Conservation (phyloP, 2,797 vertebrate species). For the Gymnothorax javanicus region DNA sequence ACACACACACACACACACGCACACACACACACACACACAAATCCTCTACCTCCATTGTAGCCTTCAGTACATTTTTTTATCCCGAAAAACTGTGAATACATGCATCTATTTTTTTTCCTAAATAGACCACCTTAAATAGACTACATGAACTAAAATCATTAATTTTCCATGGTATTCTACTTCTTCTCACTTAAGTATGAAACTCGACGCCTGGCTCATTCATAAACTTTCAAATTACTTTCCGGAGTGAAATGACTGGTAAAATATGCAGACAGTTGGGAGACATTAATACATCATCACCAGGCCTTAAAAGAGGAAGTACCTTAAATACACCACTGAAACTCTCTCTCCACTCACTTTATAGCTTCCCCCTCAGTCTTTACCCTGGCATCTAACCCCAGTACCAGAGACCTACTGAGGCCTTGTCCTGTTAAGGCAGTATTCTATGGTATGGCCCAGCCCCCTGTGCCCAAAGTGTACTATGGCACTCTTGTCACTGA, state of each 20-base stretch:
- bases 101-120: slow-evolving; percentile 37
- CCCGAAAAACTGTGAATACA: slow-evolving; percentile 23
- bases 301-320: slow-evolving; percentile 27
- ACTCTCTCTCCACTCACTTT: slow-evolving; percentile 19
- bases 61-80: slow-evolving; percentile 11
- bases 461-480: not conserved
- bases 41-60: not conserved
- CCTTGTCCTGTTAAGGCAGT: not conserved
- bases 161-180: slow-evolving; percentile 39
- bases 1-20: not conserved
- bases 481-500: not conserved
- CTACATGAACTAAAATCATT: slow-evolving; percentile 20
- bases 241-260: slow-evolving; percentile 12
- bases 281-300: slow-evolving; percentile 53
- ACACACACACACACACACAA: not conserved
- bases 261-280: slow-evolving; percentile 52
- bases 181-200: slow-evolving; percentile 36
- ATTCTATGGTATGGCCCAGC: not conserved
- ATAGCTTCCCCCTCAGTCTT: not conserved
- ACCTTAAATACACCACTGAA: slow-evolving; percentile 56
- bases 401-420: not conserved
- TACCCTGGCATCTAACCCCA: not conserved
- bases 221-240: slow-evolving; percentile 55
- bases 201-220: slow-evolving; percentile 46
- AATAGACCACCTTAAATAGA: slow-evolving; percentile 31